Evolutionary conservation across 2,888 invertebrate species (phyloP).

Genomic region (Myopa tessellatipennis): DNA sequence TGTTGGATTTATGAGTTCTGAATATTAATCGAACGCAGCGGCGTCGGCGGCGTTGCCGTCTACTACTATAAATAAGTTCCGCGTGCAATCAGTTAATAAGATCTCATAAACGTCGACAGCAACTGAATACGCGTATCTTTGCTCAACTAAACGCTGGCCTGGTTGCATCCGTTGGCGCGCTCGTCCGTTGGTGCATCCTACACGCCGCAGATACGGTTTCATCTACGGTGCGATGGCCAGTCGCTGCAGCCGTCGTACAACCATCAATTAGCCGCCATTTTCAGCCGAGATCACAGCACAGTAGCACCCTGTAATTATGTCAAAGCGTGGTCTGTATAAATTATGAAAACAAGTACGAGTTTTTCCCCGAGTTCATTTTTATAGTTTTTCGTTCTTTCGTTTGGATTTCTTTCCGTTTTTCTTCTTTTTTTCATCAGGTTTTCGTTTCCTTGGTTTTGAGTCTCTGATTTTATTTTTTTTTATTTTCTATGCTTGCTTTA

Average conservation of each 20-base stretch:
- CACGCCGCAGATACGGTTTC: background rate
- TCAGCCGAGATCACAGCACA: background rate
- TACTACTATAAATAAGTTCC: constrained; percentile 39
- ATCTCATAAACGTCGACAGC: constrained; percentile 57
- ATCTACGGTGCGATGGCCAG: background rate
- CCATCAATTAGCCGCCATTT: constrained; percentile 33
- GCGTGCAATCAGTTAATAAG: constrained; percentile 59
- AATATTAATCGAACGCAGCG: constrained; percentile 39
- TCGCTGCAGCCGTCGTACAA: background rate
- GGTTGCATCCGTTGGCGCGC: background rate
- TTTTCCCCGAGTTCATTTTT: too few species aligned
- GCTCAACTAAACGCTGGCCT: background rate
- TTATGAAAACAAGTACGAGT: background rate
- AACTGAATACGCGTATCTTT: constrained; percentile 50
- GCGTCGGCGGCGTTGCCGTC: constrained; percentile 8
- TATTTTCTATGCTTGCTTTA: too few species aligned
- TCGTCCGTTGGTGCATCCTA: background rate
- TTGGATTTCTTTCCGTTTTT: background rate
- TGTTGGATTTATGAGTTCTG: constrained; percentile 38
- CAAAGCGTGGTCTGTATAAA: constrained; percentile 6
- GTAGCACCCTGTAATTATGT: constrained; percentile 25
- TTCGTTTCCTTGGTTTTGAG: background rate
- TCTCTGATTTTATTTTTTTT: background rate
- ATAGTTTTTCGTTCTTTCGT: background rate
- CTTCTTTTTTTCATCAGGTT: background rate